Conservation (phyloP, 2,888 invertebrate species). For the Choristoneura rosaceana region DNA sequence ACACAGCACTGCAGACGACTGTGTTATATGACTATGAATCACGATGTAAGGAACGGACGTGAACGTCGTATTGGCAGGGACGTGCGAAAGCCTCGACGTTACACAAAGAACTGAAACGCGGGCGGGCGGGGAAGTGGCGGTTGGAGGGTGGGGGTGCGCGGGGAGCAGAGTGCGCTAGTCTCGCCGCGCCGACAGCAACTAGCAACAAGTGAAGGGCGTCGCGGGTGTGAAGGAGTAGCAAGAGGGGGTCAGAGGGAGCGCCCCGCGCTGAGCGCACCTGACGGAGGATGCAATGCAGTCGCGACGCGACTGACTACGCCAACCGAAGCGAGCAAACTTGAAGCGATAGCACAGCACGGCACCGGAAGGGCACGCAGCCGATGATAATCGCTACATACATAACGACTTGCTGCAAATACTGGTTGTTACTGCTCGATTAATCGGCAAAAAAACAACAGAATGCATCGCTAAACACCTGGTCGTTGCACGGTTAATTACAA, state of each 20-base stretch:
- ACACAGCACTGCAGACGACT: slow-evolving; percentile 68
- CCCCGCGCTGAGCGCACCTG: slow-evolving; percentile 73
- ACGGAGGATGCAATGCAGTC: slow-evolving; percentile 55
- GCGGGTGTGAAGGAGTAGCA: slow-evolving; percentile 64
- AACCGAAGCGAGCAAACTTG: background rate
- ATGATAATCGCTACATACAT: slow-evolving; percentile 52
- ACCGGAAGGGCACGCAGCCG: slow-evolving; percentile 70
- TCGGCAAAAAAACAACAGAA: slow-evolving; percentile 29
- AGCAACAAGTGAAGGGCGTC: slow-evolving; percentile 83
- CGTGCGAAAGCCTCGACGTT: slow-evolving; percentile 75
- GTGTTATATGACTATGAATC: slow-evolving; percentile 58
- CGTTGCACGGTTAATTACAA: background rate
- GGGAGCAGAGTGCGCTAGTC: slow-evolving; percentile 73
- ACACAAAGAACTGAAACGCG: slow-evolving; percentile 84
- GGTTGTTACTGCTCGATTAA: slow-evolving; percentile 4
- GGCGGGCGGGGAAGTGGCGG: slow-evolving; percentile 75
- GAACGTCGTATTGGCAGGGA: slow-evolving; percentile 62
- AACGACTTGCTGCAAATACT: slow-evolving; percentile 16
- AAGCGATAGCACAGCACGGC: slow-evolving; percentile 62
- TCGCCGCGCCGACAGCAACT: slow-evolving; percentile 66
- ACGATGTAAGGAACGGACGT: slow-evolving; percentile 63
- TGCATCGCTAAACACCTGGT: slow-evolving; percentile 24
- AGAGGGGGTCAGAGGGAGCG: slow-evolving; percentile 62
- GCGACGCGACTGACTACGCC: slow-evolving; percentile 2
- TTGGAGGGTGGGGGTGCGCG: slow-evolving; percentile 62